A percentile compares a stretch with the other conserved stretches of the same genome.
Evolutionary conservation across 2,113 vertebrate species (phyloP).

Genomic region (Sceloporus undulatus): DNA sequence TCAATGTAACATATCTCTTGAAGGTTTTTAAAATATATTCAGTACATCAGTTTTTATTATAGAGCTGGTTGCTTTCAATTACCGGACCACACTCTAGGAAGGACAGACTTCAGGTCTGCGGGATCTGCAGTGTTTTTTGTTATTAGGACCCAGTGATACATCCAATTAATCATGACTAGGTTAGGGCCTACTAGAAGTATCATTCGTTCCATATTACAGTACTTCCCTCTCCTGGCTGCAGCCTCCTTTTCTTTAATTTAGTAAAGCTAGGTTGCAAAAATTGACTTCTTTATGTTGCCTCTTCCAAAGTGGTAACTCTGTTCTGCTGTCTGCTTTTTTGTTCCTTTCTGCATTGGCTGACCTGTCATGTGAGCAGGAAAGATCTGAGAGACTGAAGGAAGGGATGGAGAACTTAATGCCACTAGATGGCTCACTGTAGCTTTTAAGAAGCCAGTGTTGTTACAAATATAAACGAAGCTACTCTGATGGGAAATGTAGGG

Average conservation of each 20-base stretch:
- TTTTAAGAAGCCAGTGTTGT: not conserved
- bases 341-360: not conserved
- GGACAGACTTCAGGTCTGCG: no score
- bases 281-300: not conserved
- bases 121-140: not conserved
- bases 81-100: not conserved
- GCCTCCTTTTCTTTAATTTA: not conserved
- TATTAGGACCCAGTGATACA: not conserved
- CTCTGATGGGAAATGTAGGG: not conserved
- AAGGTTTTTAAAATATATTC: not conserved
- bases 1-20: not conserved
- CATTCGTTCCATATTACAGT: no score
- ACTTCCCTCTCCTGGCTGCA: not conserved
- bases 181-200: no score
- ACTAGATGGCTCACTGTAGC: constrained; percentile 19
- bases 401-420: not conserved
- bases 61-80: not conserved
- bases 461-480: not conserved
- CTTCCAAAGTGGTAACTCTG: constrained; percentile 14
- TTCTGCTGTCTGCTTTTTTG: not conserved
- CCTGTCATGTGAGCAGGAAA: not conserved
- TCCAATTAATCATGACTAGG: not conserved
- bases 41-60: not conserved
- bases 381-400: not conserved
- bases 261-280: not conserved